phyloP scores from a whole-genome alignment of 2,888 invertebrate species.

The Euspilapteryx auroguttella region DNA sequence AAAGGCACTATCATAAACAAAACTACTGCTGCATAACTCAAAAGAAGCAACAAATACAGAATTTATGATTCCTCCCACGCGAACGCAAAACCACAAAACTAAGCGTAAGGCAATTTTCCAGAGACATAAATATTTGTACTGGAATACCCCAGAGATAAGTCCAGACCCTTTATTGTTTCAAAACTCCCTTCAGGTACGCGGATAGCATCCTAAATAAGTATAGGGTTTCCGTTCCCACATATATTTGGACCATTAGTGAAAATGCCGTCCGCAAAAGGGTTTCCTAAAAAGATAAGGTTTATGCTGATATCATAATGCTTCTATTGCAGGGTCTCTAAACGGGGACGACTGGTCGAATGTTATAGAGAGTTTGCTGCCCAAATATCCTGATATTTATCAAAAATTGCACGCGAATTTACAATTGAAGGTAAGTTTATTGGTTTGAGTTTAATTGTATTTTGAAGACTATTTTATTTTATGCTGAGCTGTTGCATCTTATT shows the following conservation, averaged over 20 bases:
- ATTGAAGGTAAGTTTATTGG: constrained; percentile 24
- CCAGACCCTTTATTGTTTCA: constrained; percentile 9
- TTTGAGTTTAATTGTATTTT: no score
- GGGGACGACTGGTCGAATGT: constrained; percentile 63
- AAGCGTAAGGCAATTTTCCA: constrained; percentile 13
- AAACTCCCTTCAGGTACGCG: constrained; percentile 6
- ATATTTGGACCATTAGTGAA: no score
- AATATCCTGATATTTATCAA: constrained; percentile 47
- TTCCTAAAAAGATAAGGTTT: no score
- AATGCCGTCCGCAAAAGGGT: no score
- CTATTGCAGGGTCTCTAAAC: constrained; percentile 55
- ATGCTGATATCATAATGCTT: no score
- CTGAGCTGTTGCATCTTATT: no score
- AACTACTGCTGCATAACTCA: no score
- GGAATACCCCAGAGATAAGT: constrained; percentile 8
- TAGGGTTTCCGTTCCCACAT: no score
- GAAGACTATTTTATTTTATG: no score
- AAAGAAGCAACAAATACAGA: no score
- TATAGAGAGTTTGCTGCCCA: constrained; percentile 56
- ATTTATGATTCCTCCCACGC: neutral
- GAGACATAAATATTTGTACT: constrained; percentile 13
- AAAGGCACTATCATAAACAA: no score
- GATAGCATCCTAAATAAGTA: constrained; percentile 8
- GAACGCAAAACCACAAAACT: constrained; percentile 4
- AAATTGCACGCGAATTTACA: constrained; percentile 47